Evolutionary conservation across 2,888 invertebrate species (phyloP).

Genomic region (Lasius fuliginosus): DNA sequence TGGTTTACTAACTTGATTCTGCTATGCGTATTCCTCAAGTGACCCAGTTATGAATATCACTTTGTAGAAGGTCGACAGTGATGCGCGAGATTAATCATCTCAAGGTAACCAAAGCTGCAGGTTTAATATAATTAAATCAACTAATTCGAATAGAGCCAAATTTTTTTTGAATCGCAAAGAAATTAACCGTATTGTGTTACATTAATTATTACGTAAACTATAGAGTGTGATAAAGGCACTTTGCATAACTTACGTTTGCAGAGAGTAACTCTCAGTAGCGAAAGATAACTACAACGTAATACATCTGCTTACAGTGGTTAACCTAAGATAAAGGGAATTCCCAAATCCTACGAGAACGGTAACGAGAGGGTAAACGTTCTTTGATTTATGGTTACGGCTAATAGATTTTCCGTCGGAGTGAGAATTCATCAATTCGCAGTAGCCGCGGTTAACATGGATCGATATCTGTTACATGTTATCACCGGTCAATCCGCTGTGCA

Average conservation of each 20-base stretch:
- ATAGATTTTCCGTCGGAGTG: conserved; percentile 45
- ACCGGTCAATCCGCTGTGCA: conserved; percentile 20
- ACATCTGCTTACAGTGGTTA: conserved; percentile 38
- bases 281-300: conserved; percentile 43
- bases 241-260: conserved; percentile 30
- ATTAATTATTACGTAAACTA: conserved; percentile 42
- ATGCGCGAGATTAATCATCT: conserved; percentile 67
- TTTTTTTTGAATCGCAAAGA: conserved; percentile 11
- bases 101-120: conserved; percentile 14
- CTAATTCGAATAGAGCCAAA: conserved; percentile 29
- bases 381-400: conserved; percentile 52
- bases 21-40: conserved; percentile 66
- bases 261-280: conserved; percentile 30
- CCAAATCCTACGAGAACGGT: not conserved
- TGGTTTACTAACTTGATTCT: conserved; percentile 69
- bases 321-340: conserved; percentile 40
- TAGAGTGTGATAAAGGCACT: conserved; percentile 23
- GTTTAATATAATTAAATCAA: conserved; percentile 61
- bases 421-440: conserved; percentile 52
- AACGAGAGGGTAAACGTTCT: conserved; percentile 31
- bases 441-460: conserved; percentile 36
- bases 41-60: conserved; percentile 76
- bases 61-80: conserved; percentile 48
- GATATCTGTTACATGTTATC: conserved; percentile 44
- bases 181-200: not conserved